Base-by-base conservation (phyloP, 2,888 invertebrate genomes). In the Adelognathus sp. region DNA sequence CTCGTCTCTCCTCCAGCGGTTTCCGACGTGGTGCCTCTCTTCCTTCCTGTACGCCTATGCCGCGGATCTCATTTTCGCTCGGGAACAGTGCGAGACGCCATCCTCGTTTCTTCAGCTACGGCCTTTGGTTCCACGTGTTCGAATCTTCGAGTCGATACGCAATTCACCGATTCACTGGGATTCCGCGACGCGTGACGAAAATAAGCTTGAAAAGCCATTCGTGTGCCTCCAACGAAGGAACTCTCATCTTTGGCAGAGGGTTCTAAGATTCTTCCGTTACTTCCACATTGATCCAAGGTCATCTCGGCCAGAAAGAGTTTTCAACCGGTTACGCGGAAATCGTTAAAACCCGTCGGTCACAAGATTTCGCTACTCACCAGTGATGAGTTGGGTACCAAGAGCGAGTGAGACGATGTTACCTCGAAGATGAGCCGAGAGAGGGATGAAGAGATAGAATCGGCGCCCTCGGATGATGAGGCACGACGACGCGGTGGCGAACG, bases 281-380 rank as follows among this genome's bases (percentile, higher is more conserved):
- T 58, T 52, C 36, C 18, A n/a, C n/a, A n/a, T n/a, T 39, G 46
- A n/a, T 14, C 11, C 31, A 14, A 64, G 58, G 58, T 33, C 39
- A 16, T 16, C n/a, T 29, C 70, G 72, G 73, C 41, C 79, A 1
- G 16, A 36, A 14, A 41, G 29, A 6, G 29, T 54, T 56, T 60
- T 44, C n/a, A 67, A 66, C 73, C 79, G 82, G 79, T 84, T 86
- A 90, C 85, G 86, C 89, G 89, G 88, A 88, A 89, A 88, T 89
- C 88, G 84, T 89, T 88, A 86, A 64, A 81, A 79, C 82, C 81
- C 76, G 76, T 64, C 76, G 61, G 31, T 61, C 46, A 77, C 76
- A 79, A 81, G 81, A 82, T 86, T 85, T 85, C 83, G 82, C 36
- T 61, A 80, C 71, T 67, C 58, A 63, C 50, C 41, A 16, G 14